Evolutionary conservation across 1,140 invertebrate genomes (phyloP), one percentile per base, ranked within the genome.

Genomic region (Oppia nitens): DNA sequence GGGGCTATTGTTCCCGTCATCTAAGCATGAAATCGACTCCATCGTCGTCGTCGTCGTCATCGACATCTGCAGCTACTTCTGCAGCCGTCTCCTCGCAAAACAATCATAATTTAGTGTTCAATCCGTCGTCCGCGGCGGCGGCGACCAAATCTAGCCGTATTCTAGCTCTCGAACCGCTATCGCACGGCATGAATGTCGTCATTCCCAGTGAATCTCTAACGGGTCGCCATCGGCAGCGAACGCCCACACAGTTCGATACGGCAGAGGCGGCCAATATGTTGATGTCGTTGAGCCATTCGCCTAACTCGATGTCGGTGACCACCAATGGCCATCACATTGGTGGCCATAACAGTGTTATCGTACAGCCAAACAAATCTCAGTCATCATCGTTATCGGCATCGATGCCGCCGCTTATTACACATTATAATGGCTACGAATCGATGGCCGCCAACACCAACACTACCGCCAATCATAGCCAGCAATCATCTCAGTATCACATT

Each of bases 221-320:
- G 6, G 12, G 17, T 54, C 4, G 6, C 6, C 23, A 4, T 40
- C 52, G 6, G 9, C 52, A 29, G 4, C 52, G n/a, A 20, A 28
- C 23, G 53, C 21, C 47, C 1, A n/a, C 23, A 55, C 53, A 32
- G 21, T 61, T 85, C 66, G 90, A 94, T 68, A 91, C 94, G 76
- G 93, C 87, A 6, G 91, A 97, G 76, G 92, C 88, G 59, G 93
- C 91, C 40, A 93, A 91, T 72, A 91, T 95, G 85, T 76, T 96
- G 52, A 89, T 95, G 57, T 94, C 88, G 12, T 74, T 95, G 56
- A 86, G 88, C 66, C 90, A 87, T 70, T 93, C 90, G 9, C 78
- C 60, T n/a, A 57, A 54, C 24, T 20, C 40, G 12, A 3, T 27
- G 20, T 21, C 60, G 23, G 32, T 48, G 27, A 53, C 50, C 11